Conservation (phyloP, 1,140 invertebrate species). For the Diplogasteroides magnus region DNA sequence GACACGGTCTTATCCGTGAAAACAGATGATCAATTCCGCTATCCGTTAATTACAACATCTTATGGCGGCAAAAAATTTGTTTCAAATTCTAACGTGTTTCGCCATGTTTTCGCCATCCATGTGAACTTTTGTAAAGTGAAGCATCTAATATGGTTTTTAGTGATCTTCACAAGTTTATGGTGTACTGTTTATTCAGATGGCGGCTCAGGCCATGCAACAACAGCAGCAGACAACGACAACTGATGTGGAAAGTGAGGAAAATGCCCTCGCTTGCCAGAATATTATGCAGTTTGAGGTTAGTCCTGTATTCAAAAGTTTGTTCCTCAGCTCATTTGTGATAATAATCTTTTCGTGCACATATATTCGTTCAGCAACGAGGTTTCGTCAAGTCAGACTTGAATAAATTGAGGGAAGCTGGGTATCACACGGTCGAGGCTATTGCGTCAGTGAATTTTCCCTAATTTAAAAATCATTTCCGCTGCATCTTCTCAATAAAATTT, state of each 20-base stretch:
- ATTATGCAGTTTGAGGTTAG: background rate
- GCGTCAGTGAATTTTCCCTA: slow-evolving; percentile 64
- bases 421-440: slow-evolving; percentile 87
- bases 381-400: slow-evolving; percentile 72
- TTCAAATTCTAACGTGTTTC: too few species aligned
- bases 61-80: too few species aligned
- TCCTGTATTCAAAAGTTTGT: too few species aligned
- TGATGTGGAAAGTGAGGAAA: background rate
- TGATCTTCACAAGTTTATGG: too few species aligned
- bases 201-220: too few species aligned
- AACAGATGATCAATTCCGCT: too few species aligned
- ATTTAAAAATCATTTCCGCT: background rate
- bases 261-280: background rate
- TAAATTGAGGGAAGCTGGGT: slow-evolving; percentile 85
- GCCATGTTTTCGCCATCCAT: too few species aligned
- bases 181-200: too few species aligned
- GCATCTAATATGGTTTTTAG: too few species aligned
- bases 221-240: background rate
- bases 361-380: slow-evolving; percentile 27
- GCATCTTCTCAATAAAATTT: background rate
- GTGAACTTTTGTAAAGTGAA: too few species aligned
- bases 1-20: too few species aligned
- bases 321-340: background rate
- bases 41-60: too few species aligned
- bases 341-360: background rate